Evolutionary conservation across 2,888 invertebrate genomes (phyloP).

Genomic region (Masnerella sp.): DNA sequence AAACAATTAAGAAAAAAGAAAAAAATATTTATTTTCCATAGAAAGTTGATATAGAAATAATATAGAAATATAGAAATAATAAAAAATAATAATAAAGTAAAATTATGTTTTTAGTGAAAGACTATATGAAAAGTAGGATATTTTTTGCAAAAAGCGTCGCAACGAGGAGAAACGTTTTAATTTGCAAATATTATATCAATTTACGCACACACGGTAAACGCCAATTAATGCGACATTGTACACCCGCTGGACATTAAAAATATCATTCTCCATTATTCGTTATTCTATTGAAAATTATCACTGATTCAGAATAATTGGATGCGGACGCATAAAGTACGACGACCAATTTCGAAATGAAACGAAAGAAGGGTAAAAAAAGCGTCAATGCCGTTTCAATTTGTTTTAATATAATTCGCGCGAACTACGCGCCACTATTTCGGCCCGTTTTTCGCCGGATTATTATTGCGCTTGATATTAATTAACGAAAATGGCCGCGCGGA

Average conservation of each 20-base stretch:
- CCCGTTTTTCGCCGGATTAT: constrained; percentile 2
- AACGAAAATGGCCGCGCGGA: constrained; percentile 46
- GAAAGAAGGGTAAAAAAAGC: constrained; percentile 18
- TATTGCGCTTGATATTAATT: constrained; percentile 42
- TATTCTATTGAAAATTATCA: constrained; percentile 55
- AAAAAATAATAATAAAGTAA: no score
- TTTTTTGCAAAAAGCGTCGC: no score
- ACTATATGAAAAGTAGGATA: no score
- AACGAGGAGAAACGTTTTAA: constrained; percentile 27
- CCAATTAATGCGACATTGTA: constrained; percentile 53
- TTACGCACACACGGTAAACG: constrained; percentile 42
- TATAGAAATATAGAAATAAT: no score
- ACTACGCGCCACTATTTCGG: constrained; percentile 27
- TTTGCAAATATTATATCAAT: constrained; percentile 42
- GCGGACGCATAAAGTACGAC: constrained; percentile 39
- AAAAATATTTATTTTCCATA: no score
- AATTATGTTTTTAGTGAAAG: no score
- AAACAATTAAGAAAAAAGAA: no score
- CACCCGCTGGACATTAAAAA: constrained; percentile 52
- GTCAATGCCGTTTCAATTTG: constrained; percentile 53
- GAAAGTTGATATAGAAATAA: no score
- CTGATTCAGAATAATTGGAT: constrained; percentile 57
- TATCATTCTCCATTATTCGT: constrained; percentile 56
- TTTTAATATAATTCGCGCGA: constrained; percentile 51
- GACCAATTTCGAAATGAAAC: constrained; percentile 49